Evolutionary conservation across 2,113 vertebrate species (phyloP).

Genomic region (Scortum barcoo): DNA sequence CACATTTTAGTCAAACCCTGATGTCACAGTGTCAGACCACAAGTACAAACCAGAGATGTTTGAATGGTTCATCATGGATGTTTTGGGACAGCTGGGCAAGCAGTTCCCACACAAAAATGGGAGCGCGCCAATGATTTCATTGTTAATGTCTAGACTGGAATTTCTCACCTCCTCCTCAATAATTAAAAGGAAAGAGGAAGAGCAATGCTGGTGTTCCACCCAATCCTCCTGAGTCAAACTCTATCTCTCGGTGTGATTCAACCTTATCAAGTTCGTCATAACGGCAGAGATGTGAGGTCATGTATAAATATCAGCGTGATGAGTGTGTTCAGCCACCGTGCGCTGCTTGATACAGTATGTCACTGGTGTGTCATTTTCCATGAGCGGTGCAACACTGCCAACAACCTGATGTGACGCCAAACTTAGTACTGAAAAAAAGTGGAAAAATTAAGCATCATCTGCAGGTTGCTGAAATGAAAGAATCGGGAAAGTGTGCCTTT

Average conservation of each 20-base stretch:
- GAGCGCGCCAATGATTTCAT: slow-evolving; percentile 42
- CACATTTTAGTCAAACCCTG: neutral
- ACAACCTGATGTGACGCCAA: neutral
- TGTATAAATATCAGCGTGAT: slow-evolving; percentile 36
- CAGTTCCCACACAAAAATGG: slow-evolving; percentile 8
- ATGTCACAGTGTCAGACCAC: neutral
- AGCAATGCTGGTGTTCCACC: neutral
- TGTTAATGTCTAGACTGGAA: slow-evolving; percentile 34
- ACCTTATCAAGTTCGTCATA: slow-evolving; percentile 4
- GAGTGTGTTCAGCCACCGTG: slow-evolving; percentile 14
- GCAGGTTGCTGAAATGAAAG: neutral
- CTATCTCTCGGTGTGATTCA: slow-evolving; percentile 3
- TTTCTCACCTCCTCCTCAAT: slow-evolving; percentile 38
- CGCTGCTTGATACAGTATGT: neutral
- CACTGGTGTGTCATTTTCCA: slow-evolving; percentile 29
- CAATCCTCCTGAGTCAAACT: neutral
- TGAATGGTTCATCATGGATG: neutral
- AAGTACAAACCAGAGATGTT: neutral
- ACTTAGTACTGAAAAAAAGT: slow-evolving; percentile 5
- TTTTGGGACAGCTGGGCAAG: neutral
- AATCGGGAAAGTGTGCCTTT: neutral
- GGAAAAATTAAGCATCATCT: neutral
- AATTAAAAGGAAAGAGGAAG: slow-evolving; percentile 15
- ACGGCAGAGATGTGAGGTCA: slow-evolving; percentile 13
- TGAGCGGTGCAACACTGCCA: neutral